Percentiles rank a stretch among this genome's conserved stretches.
Conservation (phyloP, 2,113 vertebrate genomes). For the Manacus vitellinus region DNA sequence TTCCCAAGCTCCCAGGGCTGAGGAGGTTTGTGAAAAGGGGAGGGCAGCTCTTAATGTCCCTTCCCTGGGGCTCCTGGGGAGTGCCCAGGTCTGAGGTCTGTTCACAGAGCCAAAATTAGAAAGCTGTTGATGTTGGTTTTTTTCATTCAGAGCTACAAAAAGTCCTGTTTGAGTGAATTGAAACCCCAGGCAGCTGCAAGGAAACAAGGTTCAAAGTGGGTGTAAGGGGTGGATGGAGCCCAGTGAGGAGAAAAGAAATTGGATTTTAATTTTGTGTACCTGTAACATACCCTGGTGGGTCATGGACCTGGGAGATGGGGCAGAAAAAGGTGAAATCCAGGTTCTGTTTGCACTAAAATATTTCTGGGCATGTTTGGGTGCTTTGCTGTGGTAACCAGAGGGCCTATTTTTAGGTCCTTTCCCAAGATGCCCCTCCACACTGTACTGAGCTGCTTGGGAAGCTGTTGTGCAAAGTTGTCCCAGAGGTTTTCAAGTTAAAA, state of each 20-base stretch:
- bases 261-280: neutral
- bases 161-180: neutral
- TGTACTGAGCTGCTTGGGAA: neutral
- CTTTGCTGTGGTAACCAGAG: constrained; percentile 69
- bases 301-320: neutral
- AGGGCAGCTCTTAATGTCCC: neutral
- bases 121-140: neutral
- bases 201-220: neutral
- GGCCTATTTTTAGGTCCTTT: constrained; percentile 62
- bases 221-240: neutral
- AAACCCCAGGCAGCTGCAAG: neutral
- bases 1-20: neutral
- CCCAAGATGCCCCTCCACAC: constrained; percentile 48
- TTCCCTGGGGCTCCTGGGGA: neutral
- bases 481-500: neutral
- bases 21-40: neutral
- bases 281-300: neutral
- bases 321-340: constrained; percentile 18
- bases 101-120: neutral
- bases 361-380: constrained; percentile 64
- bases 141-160: neutral
- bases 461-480: neutral
- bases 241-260: neutral
- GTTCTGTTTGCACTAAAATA: constrained; percentile 49
- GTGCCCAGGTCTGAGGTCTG: neutral